phyloP scores from a whole-genome alignment of 2,888 invertebrate genomes.

The Xestia xanthographa region DNA sequence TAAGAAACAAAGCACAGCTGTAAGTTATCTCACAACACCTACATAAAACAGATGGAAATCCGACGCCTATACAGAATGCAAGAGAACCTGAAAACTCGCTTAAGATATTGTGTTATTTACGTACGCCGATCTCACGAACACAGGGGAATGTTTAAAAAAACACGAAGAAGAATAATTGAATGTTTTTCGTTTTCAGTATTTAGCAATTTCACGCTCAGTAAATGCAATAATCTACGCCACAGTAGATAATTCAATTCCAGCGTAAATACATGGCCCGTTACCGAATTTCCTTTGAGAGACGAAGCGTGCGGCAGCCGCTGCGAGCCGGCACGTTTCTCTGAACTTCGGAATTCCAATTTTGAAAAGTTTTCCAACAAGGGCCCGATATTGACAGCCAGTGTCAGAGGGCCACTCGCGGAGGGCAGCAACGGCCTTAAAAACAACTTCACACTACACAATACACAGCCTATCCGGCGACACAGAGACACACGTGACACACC shows the following conservation, averaged over 20 bases:
- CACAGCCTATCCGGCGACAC: conserved; percentile 37
- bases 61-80: conserved; percentile 37
- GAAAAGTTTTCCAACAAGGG: conserved; percentile 89
- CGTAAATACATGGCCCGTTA: conserved; percentile 87
- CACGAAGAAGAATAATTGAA: conserved; percentile 67
- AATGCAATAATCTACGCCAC: conserved; percentile 87
- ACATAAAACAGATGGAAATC: conserved; percentile 1
- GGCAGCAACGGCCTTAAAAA: conserved; percentile 74
- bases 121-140: conserved; percentile 39
- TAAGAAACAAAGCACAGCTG: neutral
- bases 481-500: conserved; percentile 51
- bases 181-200: conserved; percentile 77
- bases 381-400: conserved; percentile 88
- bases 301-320: conserved; percentile 83
- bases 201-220: conserved; percentile 86
- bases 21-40: neutral
- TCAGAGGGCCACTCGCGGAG: conserved; percentile 82
- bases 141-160: conserved; percentile 60
- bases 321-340: conserved; percentile 87
- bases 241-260: conserved; percentile 87
- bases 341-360: conserved; percentile 91
- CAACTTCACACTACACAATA: conserved; percentile 70
- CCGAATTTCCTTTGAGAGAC: conserved; percentile 90
- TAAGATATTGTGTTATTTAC: conserved; percentile 53
- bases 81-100: conserved; percentile 48